Evolutionary conservation across 2,113 vertebrate species (phyloP).

Genomic region (Ahaetulla prasina): DNA sequence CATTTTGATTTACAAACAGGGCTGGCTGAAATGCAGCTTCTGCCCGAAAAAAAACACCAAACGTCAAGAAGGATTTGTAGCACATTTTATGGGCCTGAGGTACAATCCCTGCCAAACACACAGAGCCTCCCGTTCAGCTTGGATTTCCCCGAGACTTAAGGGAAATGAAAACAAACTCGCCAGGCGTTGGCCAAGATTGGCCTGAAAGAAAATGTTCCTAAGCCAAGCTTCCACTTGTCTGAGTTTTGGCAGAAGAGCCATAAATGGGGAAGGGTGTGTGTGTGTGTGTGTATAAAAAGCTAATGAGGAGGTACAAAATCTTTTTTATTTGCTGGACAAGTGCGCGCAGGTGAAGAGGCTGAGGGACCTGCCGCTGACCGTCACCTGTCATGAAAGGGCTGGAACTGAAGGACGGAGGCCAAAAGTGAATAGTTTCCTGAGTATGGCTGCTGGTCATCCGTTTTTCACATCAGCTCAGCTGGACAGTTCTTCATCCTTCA

Average conservation of each 20-base stretch:
- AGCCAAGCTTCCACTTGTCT: not conserved
- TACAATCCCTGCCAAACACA: not conserved
- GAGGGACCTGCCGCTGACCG: not conserved
- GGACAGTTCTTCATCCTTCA: slow-evolving; percentile 74
- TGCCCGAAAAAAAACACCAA: not conserved
- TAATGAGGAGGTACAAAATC: not conserved
- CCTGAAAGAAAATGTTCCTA: not conserved
- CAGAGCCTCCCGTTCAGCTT: not conserved
- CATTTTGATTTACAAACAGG: not conserved
- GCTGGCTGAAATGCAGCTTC: not conserved
- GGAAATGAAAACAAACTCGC: not conserved
- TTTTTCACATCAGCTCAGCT: not conserved
- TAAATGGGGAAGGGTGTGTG: not conserved
- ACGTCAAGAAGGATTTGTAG: not conserved
- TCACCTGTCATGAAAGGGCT: not conserved
- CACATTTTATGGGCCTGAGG: not conserved
- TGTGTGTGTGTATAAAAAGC: too few relatives aligned
- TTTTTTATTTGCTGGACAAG: not conserved
- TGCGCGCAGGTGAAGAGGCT: not conserved
- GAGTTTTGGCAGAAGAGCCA: not conserved
- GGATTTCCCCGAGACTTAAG: not conserved
- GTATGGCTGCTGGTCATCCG: not conserved
- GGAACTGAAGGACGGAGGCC: not conserved
- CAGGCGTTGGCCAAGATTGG: not conserved
- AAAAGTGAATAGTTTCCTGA: not conserved